These are phyloP conservation scores for Hedya salicella DNA, from an alignment of 2,888 invertebrate genomes.

Conservation along the genomic window DNA sequence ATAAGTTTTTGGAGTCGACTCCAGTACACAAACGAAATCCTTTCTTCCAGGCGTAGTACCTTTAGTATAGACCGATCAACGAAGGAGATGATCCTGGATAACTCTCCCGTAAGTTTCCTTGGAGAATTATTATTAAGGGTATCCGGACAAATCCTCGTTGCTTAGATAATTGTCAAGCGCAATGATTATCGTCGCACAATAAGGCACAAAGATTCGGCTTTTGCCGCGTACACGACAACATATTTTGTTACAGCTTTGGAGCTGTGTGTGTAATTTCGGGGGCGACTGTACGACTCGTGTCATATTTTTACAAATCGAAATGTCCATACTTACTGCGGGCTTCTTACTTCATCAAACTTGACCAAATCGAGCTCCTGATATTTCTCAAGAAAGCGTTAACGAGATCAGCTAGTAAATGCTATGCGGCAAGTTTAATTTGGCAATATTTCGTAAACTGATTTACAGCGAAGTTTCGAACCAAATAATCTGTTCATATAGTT, in stretches of 20 bases:
- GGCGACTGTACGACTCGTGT: constrained; percentile 7
- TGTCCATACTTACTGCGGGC: too few relatives aligned
- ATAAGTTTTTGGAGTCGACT: constrained; percentile 29
- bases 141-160: constrained; percentile 19
- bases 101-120: neutral
- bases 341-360: too few relatives aligned
- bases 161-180: constrained; percentile 22
- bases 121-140: neutral
- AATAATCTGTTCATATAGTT: too few relatives aligned
- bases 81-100: neutral
- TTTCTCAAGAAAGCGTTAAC: too few relatives aligned
- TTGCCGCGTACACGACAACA: constrained; percentile 16
- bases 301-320: neutral
- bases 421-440: too few relatives aligned
- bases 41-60: constrained; percentile 40
- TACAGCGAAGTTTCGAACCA: too few relatives aligned
- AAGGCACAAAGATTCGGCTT: constrained; percentile 28
- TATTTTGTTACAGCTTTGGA: constrained; percentile 24
- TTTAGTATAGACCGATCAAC: constrained; percentile 22
- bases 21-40: constrained; percentile 36
- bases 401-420: too few relatives aligned
- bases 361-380: neutral
- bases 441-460: too few relatives aligned
- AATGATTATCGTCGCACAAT: constrained; percentile 23
- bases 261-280: constrained; percentile 14